Conservation (phyloP, 2,797 vertebrate genomes). For the Rhynchotus rufescens region DNA sequence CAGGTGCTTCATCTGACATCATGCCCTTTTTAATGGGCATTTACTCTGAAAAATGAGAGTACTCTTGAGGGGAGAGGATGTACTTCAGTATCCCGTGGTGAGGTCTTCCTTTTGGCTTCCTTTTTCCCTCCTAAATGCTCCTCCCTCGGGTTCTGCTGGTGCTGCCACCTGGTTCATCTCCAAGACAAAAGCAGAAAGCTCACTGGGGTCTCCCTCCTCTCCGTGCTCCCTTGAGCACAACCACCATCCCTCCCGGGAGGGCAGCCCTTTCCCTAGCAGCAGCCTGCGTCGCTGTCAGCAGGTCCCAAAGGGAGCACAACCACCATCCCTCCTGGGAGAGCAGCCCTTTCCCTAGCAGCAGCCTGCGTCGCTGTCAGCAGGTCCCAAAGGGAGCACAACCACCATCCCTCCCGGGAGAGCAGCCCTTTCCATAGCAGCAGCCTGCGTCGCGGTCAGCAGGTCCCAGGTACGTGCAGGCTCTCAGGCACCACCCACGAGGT, state of each 20-base stretch:
- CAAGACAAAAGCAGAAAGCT: conserved; percentile 19
- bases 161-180: conserved; percentile 22
- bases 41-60: conserved; percentile 55
- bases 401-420: neutral
- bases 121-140: conserved; percentile 5
- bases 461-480: neutral
- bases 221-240: neutral
- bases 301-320: too few relatives aligned
- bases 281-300: too few relatives aligned
- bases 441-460: neutral
- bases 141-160: conserved; percentile 20
- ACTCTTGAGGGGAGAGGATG: conserved; percentile 2
- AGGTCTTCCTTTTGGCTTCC: conserved; percentile 29
- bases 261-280: too few relatives aligned
- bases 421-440: too few relatives aligned
- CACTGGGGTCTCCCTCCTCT: neutral
- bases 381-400: neutral
- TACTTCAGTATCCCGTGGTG: neutral
- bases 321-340: neutral
- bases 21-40: neutral
- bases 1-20: conserved; percentile 39
- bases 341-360: too few relatives aligned
- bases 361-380: neutral
- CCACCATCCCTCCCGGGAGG: neutral
- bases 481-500: neutral